Conservation (phyloP, 2,888 invertebrate species). For the Pinctada fucata region DNA sequence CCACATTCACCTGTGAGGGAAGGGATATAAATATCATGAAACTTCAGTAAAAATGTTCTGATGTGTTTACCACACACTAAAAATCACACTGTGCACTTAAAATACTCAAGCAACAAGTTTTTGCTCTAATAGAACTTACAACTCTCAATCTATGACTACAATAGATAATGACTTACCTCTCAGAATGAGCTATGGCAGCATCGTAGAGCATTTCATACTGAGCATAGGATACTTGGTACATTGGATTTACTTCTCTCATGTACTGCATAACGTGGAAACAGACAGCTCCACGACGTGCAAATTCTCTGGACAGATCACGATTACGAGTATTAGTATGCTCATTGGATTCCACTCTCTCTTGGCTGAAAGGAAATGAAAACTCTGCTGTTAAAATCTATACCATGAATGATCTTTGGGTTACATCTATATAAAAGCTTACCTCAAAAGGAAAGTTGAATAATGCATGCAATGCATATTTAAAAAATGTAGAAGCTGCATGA, state of each 20-base stretch:
- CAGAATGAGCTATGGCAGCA: constrained; percentile 74
- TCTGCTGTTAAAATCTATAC: neutral
- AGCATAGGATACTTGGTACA: constrained; percentile 74
- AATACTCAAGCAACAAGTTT: too few relatives aligned
- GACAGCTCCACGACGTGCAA: constrained; percentile 74
- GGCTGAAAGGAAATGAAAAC: constrained; percentile 56
- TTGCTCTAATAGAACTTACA: too few relatives aligned
- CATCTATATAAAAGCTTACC: neutral
- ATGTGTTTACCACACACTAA: too few relatives aligned
- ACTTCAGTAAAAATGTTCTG: too few relatives aligned
- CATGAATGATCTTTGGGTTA: neutral
- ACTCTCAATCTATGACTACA: too few relatives aligned
- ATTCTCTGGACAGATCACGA: constrained; percentile 71
- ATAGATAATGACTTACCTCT: constrained; percentile 63
- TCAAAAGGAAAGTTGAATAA: too few relatives aligned
- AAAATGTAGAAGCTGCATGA: too few relatives aligned
- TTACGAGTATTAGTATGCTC: constrained; percentile 70
- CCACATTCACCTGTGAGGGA: too few relatives aligned
- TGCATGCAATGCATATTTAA: too few relatives aligned
- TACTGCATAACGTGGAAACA: constrained; percentile 75
- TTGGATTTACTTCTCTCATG: constrained; percentile 71
- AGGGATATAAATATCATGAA: too few relatives aligned
- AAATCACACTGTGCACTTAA: too few relatives aligned
- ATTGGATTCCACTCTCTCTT: constrained; percentile 67
- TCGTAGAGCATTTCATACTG: constrained; percentile 73